Evolutionary conservation across 2,888 invertebrate genomes (phyloP), one percentile per base, ranked within the genome.

Genomic region (Nowickia ferox): DNA sequence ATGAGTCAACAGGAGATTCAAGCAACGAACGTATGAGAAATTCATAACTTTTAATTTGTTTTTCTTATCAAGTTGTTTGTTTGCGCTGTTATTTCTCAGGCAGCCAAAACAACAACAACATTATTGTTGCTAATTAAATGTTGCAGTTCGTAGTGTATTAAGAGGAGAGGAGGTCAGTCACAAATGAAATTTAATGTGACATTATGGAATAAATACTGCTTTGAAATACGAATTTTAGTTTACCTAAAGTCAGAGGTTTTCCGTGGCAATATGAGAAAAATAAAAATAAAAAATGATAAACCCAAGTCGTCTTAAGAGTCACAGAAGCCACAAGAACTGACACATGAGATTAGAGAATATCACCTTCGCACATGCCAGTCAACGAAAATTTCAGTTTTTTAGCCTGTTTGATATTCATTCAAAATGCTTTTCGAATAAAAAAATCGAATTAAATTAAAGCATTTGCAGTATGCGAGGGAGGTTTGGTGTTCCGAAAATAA

Each of bases 331-430:
- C 88, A 88, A 88, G 88, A 91, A 90, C 90, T 91, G 91, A 92
- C 91, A 92, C 91, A 91, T 91, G 91, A 89, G 91, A 91, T 92
- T 92, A 91, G 90, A 90, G 89, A 91, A 91, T 90, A 91, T 91
- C 91, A 92, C 91, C 92, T 90, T 90, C 89, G 89, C 82, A 88
- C 88, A 87, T 87, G 88, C 88, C 86, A 84, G 80, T 77, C 69
- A 59, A 81, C n/a, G 42, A 69, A 55, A 77, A 78, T 69, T 61
- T n/a, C 48, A 80, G 72, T 30, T 30, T 66, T 61, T 53, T 38
- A 59, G 66, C 19, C 57, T 38, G 44, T 5, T 68, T 72, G 76
- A 78, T 69, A 72, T 71, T 57, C 61, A 63, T 30, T 75, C 48
- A 74, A 75, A 71, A 53, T 22, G 30, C n/a, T 79, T 51, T 80